These are phyloP conservation scores for Acanthosepion esculentum DNA, from an alignment of 2,888 invertebrate genomes.

Conservation along the genomic window DNA sequence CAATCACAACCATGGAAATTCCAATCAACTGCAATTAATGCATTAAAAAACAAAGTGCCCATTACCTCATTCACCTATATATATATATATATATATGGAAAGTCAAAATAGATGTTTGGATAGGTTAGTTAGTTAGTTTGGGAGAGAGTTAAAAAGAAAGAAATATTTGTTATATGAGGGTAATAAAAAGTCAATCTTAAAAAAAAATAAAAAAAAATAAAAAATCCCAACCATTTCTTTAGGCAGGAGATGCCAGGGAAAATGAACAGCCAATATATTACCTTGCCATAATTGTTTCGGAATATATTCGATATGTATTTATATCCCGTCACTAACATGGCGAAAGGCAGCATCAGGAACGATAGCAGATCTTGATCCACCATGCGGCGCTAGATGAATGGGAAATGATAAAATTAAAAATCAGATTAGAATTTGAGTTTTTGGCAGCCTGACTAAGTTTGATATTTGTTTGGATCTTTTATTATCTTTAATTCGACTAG, in stretches of 20 bases:
- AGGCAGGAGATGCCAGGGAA: background rate
- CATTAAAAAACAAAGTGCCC: no score
- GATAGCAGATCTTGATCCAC: background rate
- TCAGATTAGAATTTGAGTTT: background rate
- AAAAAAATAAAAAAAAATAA: background rate
- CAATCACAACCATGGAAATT: no score
- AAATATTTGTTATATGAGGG: background rate
- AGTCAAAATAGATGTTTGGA: background rate
- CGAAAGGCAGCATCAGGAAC: constrained; percentile 54
- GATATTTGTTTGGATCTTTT: background rate
- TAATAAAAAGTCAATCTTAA: background rate
- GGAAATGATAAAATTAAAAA: constrained; percentile 5
- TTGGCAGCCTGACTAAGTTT: no score
- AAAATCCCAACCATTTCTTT: background rate
- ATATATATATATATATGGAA: background rate
- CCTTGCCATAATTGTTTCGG: constrained; percentile 45
- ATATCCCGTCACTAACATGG: constrained; percentile 51
- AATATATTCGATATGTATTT: constrained; percentile 51
- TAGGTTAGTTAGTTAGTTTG: background rate
- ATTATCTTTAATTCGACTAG: background rate
- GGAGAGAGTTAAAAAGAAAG: background rate
- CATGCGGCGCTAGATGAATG: background rate
- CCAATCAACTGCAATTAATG: no score
- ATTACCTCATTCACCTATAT: background rate
- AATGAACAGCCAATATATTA: constrained; percentile 37